Percentiles rank a stretch among this genome's conserved stretches.
These are phyloP conservation scores for Heteropelma amictum DNA, from an alignment of 2,888 invertebrate genomes.

Conservation along the genomic window DNA sequence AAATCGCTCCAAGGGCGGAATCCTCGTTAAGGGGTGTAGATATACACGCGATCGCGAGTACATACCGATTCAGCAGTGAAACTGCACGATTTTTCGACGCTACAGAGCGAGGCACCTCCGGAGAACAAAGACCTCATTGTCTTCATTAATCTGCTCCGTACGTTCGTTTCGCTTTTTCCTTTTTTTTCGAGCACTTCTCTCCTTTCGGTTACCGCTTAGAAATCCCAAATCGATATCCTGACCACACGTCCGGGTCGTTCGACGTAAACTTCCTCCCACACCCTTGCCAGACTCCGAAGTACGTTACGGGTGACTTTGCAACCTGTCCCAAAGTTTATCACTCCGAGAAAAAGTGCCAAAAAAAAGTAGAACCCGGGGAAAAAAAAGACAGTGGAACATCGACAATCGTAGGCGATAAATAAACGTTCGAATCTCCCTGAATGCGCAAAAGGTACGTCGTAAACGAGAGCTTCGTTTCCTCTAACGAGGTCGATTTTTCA, in stretches of 20 bases:
- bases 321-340: constrained; percentile 27
- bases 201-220: background rate
- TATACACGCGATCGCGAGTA: too few species aligned
- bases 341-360: constrained; percentile 13
- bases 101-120: background rate
- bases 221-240: background rate
- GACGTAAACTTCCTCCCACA: too few species aligned
- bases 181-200: background rate
- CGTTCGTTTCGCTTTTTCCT: background rate
- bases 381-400: constrained; percentile 24
- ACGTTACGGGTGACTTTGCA: too few species aligned
- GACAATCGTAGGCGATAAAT: constrained; percentile 16
- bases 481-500: background rate
- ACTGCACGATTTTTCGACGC: background rate
- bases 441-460: constrained; percentile 6
- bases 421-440: constrained; percentile 8
- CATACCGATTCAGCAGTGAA: too few species aligned
- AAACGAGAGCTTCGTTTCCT: constrained; percentile 10
- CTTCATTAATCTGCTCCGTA: background rate
- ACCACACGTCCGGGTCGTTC: background rate
- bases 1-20: too few species aligned
- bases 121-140: background rate
- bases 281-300: too few species aligned
- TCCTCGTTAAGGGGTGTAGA: too few species aligned
- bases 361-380: too few species aligned